Evolutionary conservation across 30 jellyfish, hydroid and myxozoan species (phyloP), one percentile per base, ranked within the genome.

Genomic region (Aurelia aurita complex sp. Pacific): DNA sequence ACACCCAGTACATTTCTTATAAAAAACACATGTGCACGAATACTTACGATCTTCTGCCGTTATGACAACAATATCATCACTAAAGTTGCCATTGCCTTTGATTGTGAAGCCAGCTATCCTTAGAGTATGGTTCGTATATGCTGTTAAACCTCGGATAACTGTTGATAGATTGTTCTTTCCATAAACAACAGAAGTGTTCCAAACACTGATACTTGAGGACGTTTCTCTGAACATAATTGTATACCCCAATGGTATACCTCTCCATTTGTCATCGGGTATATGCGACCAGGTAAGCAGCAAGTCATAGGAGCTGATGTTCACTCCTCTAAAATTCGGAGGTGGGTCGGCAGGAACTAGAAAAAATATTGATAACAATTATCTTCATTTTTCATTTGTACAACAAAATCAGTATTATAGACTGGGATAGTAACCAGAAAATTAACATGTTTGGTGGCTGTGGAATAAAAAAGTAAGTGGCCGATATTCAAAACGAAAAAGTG

Each of bases 41-140:
- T 4, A 59, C 83, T 52, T 54, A 81, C 91, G 76, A 54, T 81
- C 91, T 62, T 81, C 91, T 33, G 71, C 91, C 3, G 91, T 81
- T 0, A 38, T 69, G 67, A 81, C 77, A 19, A 69, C 61, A 29
- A 34, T 69, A 2, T 68, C 84, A 54, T 69, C 52, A 33, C 81
- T 29, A 53, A 81, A 81, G 18, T 2, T 52, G 61, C 91, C 91
- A 54, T 67, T 55, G 34, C 91, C 91, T 64, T 66, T 81, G 9
- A 66, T 69, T 32, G 91, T 81, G 40, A 68, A 69, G 8, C 78
- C 83, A 55, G 91, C 91, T 11, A 81, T 81, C 23, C 62, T 70
- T 4, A 81, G 78, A 34, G 83, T 67, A 35, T 81, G 69, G 71
- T 67, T 55, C 35, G 83, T 69, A 63, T 81, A 81, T 5, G 91